A percentile compares a stretch with the other conserved stretches of the same genome.
Conservation (phyloP, 2,113 vertebrate species). For the Centropristis striata region DNA sequence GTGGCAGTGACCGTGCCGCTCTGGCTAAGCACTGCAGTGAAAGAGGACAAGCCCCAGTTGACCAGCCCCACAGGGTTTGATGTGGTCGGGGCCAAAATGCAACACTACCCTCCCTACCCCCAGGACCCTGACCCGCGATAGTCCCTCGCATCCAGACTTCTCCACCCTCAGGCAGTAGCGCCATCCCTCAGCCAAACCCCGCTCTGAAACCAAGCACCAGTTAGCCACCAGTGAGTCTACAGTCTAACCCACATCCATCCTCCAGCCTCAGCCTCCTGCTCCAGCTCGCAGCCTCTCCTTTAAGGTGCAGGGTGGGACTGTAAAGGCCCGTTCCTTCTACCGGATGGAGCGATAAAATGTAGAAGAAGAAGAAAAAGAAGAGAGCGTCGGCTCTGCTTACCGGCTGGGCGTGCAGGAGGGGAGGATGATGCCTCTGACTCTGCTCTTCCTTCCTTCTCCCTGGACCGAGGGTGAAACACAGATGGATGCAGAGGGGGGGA, state of each 20-base stretch:
- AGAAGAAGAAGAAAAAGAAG: background rate
- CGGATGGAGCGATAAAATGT: constrained; percentile 18
- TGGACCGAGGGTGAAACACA: constrained; percentile 55
- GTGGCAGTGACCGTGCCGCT: constrained; percentile 53
- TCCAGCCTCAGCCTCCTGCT: constrained; percentile 54
- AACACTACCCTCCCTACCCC: constrained; percentile 29
- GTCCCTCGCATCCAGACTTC: constrained; percentile 23
- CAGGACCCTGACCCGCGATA: constrained; percentile 36
- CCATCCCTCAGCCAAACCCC: background rate
- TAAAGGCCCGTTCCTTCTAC: background rate
- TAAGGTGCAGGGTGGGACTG: constrained; percentile 67
- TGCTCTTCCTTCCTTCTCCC: constrained; percentile 68
- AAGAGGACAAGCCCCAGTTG: constrained; percentile 75
- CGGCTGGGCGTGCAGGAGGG: constrained; percentile 76
- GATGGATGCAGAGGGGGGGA: constrained; percentile 64
- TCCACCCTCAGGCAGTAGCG: constrained; percentile 5
- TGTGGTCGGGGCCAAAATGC: constrained; percentile 20
- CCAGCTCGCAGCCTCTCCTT: constrained; percentile 50
- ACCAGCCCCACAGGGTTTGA: constrained; percentile 52
- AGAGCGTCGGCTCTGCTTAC: constrained; percentile 75
- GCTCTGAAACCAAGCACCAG: constrained; percentile 17
- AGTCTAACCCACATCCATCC: constrained; percentile 60
- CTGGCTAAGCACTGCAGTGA: constrained; percentile 76
- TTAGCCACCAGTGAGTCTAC: constrained; percentile 29
- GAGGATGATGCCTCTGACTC: constrained; percentile 67